Evolutionary conservation across 2,113 vertebrate species (phyloP).

Genomic region (Tenrec ecaudatus): DNA sequence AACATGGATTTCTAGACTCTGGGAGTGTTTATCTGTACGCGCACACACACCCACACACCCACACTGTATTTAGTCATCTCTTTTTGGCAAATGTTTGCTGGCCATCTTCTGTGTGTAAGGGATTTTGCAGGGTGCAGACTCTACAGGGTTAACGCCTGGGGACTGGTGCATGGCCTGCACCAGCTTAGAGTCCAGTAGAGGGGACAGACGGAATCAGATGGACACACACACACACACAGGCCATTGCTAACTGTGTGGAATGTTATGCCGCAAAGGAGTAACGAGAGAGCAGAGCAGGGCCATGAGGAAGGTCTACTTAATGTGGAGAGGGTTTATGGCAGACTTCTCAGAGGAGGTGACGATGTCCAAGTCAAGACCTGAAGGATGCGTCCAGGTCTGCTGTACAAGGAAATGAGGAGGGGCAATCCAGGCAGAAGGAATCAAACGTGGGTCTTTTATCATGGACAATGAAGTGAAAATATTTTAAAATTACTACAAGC

Average conservation of each 20-base stretch:
- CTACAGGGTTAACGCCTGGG: background rate
- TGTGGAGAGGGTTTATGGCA: background rate
- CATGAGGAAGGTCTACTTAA: background rate
- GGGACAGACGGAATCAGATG: background rate
- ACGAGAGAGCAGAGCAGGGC: background rate
- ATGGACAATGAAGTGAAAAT: constrained; percentile 68
- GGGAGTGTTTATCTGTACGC: background rate
- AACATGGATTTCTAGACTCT: constrained; percentile 49
- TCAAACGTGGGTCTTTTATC: constrained; percentile 40
- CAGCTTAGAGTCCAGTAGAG: background rate
- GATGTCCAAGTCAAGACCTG: background rate
- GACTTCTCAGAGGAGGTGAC: constrained; percentile 13
- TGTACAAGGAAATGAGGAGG: background rate
- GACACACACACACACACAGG: background rate
- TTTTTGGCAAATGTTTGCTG: background rate
- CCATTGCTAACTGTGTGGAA: background rate
- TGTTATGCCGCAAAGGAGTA: background rate
- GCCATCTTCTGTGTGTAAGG: background rate
- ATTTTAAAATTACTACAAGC: constrained; percentile 64
- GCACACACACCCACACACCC: constrained; percentile 46
- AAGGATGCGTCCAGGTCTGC: background rate
- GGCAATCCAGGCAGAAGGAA: constrained; percentile 44
- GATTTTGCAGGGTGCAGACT: background rate
- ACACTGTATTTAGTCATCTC: background rate
- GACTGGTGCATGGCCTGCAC: background rate